These are phyloP conservation scores for Bujurquina vittata DNA, from an alignment of 2,113 vertebrate genomes.

Conservation along the genomic window DNA sequence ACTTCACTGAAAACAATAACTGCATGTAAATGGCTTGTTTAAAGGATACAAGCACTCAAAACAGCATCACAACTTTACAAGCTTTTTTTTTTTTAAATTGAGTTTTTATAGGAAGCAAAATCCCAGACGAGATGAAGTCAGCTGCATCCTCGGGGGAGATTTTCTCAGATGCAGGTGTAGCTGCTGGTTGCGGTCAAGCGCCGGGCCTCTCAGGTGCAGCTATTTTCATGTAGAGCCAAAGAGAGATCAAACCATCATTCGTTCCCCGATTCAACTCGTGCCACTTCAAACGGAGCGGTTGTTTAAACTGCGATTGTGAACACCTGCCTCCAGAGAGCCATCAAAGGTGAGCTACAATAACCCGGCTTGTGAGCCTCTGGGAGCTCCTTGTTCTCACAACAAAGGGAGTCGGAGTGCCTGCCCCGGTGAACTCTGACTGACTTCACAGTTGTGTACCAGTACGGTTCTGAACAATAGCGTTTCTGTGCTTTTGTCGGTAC, in stretches of 20 bases:
- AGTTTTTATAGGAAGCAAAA: neutral
- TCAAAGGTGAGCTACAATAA: constrained; percentile 58
- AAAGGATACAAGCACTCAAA: neutral
- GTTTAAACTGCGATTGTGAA: constrained; percentile 55
- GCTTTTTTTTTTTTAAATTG: neutral
- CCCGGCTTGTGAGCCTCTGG: constrained; percentile 18
- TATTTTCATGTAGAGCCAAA: constrained; percentile 52
- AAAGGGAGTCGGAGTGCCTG: constrained; percentile 37
- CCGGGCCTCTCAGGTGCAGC: constrained; percentile 41
- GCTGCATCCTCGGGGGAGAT: neutral
- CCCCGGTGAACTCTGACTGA: constrained; percentile 47
- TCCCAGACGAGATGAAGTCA: neutral
- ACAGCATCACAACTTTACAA: neutral
- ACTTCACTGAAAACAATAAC: neutral
- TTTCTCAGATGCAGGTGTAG: constrained; percentile 42
- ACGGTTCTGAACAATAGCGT: neutral
- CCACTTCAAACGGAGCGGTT: constrained; percentile 65
- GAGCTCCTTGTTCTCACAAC: constrained; percentile 46
- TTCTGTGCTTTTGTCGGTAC: neutral
- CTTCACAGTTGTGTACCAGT: constrained; percentile 22
- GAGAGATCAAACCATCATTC: constrained; percentile 61
- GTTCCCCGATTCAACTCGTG: constrained; percentile 24
- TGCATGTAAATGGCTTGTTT: neutral
- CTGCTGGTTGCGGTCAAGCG: constrained; percentile 41
- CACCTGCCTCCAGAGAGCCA: constrained; percentile 63